Conservation (phyloP, 2,888 invertebrate species). For the Dolichomitus sp. region DNA sequence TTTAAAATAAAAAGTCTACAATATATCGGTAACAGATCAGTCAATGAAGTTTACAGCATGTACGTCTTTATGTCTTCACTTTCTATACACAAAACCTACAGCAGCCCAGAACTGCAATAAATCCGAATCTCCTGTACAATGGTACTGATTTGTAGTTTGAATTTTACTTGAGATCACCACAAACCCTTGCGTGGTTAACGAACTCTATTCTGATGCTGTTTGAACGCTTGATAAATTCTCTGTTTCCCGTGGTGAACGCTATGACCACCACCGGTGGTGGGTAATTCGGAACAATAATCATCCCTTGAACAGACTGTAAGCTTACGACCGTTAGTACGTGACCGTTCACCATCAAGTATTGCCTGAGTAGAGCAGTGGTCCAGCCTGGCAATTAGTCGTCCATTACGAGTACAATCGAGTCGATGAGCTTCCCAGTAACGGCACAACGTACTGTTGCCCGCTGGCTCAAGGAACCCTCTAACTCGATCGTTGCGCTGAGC, state of each 20-base stretch:
- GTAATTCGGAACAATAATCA: conserved; percentile 18
- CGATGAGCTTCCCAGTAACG: conserved; percentile 52
- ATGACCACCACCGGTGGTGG: neutral
- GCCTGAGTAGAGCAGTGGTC: conserved; percentile 38
- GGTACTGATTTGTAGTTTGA: neutral
- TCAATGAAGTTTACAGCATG: too few relatives aligned
- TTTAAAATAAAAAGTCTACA: too few relatives aligned
- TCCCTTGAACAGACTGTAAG: conserved; percentile 19
- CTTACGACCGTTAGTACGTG: conserved; percentile 50
- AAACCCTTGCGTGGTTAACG: neutral
- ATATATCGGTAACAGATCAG: too few relatives aligned
- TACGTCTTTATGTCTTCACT: too few relatives aligned
- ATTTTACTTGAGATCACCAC: neutral
- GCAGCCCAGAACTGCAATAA: neutral
- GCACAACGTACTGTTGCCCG: conserved; percentile 23
- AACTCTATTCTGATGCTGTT: conserved; percentile 4
- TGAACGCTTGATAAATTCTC: conserved; percentile 17
- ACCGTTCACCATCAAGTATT: conserved; percentile 34
- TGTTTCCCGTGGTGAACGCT: neutral
- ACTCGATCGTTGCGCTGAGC: conserved; percentile 48
- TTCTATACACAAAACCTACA: too few relatives aligned
- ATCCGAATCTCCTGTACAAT: neutral
- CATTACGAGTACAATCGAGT: conserved; percentile 58
- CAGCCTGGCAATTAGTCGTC: conserved; percentile 61
- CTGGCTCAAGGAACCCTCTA: conserved; percentile 48